Base-by-base conservation (phyloP, 2,888 invertebrate species). In the Acheta domesticus region DNA sequence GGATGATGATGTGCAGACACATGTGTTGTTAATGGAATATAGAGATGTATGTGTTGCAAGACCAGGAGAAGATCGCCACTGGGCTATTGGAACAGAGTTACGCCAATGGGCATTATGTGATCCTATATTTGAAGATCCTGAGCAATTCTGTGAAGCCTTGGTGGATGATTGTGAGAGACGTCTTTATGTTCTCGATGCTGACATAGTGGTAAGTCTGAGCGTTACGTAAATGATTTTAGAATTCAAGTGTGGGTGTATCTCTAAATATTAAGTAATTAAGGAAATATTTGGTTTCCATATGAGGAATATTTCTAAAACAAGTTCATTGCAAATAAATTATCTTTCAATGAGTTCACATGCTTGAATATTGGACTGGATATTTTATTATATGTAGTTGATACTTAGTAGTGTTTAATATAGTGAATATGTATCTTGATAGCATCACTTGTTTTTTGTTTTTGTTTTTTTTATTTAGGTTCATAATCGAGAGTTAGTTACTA, bases 1-100 rank as follows among this genome's bases (percentile, higher is more conserved):
- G 36, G 83, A 83, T 79, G 76, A 48, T 20, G 80, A 80, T 49
- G 79, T 81, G 19, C 83, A 83, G 74, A 78, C 81, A 49, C 83
- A 83, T 74, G 77, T 80, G 2, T 23, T 83, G n/a, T 82, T 83
- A 76, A 74, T 77, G 48, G 81, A 82, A 74, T 83, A 83, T 76
- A 48, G 62, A 5, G 83, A 83, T 49, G 49, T 82, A 23, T 83
- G 83, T 78, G 75, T 78, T 11, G 78, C 74, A 36, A 49, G 79
- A n/a, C 82, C 82, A 73, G 83, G 83, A 12, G 74, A 80, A 77
- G 83, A 83, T 78, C 75, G 82, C 14, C 19, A 49, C 11, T 83
- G 83, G 83, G 80, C 83, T 2, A 78, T 83, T 36, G 83, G 83
- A 3, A 83, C 83, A 20, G 83, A 83, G 76, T 77, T 83, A 49